Evolutionary conservation across 1,140 invertebrate species (phyloP), one percentile per base, ranked within the genome.

Genomic region (Macrostomum lignano): DNA sequence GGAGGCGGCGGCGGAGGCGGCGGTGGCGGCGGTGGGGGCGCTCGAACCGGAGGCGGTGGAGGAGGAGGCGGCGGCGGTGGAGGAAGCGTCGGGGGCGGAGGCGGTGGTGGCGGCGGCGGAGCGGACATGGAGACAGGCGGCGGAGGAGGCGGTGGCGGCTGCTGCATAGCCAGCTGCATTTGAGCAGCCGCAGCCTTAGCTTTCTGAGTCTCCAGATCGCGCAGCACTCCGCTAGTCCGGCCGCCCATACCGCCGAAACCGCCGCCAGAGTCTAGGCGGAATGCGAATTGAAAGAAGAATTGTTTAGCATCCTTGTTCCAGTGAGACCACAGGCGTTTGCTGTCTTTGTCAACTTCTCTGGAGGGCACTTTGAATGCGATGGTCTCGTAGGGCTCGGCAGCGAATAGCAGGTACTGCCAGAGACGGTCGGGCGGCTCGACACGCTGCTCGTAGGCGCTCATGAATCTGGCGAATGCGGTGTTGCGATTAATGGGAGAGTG

Each of bases 371-470:
- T 98, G 49, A 98, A 99, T 10, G 78, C 74, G 45, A 99, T 96
- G 2, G 88, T 98, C 59, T 98, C 91, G 54, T 99, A 99, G 0
- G 91, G 91, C 52, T 98, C 91, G 3, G 91, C 84, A 39, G 91
- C 91, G 67, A 98, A 96, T 5, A 98, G 55, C n/a, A 99, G 56
- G 60, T 98, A 99, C 51, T 99, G 91, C 86, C 86, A 99, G 51
- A 84, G 82, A 46, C 84, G 75, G 57, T 99, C 91, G 46, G 91
- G 91, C 2, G 88, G 84, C 58, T 99, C 88, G 36, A 96, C 76
- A 55, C 84, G 81, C 52, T 98, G 91, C 61, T 98, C 91, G 62
- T 96, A 98, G 25, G 91, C 88, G n/a, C 91, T 94, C 91, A 98
- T 98, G 51, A 98, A 98, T 26, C 91, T n/a, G n/a, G n/a, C n/a